Base-by-base conservation (phyloP, 2,113 vertebrate genomes). In the Chionodraco myersi region DNA sequence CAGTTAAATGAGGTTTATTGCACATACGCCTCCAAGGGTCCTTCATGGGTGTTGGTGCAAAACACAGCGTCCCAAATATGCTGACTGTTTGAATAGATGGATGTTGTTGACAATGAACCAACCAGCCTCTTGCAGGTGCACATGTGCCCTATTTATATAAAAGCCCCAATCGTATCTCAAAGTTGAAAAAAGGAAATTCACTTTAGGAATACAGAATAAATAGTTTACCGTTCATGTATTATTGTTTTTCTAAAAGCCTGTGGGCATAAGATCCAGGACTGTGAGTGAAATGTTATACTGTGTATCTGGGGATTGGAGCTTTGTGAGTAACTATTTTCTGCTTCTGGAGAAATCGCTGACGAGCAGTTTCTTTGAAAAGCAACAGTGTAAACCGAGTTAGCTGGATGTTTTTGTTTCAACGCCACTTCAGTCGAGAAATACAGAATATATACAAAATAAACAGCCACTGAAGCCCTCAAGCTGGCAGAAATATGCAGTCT, bases 391-490 rank as follows among this genome's bases (percentile, higher is more conserved):
- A 75, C 62, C 61, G 67, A 82, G 68, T 75, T 48, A 48, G 59
- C 70, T 83, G 34, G 63, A 77, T 88, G 73, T 81, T 86, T 84
- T 79, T 80, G 61, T 89, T 92, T 89, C 74, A 82, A 82, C 70
- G 85, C 52, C 57, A 47, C 72, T 73, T 80, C 61, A 72, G 66
- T 81, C 58, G 65, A 73, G 23, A 78, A 77, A 69, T 75, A 72
- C 54, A 74, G 34, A 68, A 80, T 36, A 72, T 59, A 64, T 63
- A 63, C 63, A 83, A 71, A 71, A 75, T 53, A 87, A 74, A 74
- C 58, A 72, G 36, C 56, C 52, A 58, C 62, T 79, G 49, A 57
- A 60, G 10, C 71, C 74, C 34, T 72, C 18, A 30, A 44, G 45
- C 2, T 1, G 56, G 59, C 48, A 68, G n/a, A 82, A 58, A 15